These are phyloP conservation scores for Desmophyllum pertusum DNA, from an alignment of 92 coral and sea anemone species.

Conservation along the genomic window DNA sequence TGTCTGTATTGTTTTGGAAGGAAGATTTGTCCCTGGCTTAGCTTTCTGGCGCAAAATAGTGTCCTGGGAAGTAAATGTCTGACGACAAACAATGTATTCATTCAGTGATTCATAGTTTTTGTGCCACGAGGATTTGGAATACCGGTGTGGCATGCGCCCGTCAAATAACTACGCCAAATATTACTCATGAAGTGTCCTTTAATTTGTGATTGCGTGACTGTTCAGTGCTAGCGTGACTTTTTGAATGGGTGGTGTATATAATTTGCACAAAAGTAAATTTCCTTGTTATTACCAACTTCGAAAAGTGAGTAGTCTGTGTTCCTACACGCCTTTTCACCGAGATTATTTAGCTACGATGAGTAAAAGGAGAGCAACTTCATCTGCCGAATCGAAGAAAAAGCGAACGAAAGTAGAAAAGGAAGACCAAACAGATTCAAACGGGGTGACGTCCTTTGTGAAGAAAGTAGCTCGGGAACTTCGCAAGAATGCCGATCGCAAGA, in stretches of 20 bases:
- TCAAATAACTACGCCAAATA: neutral
- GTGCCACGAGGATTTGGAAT: constrained; percentile 29
- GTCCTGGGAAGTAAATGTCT: constrained; percentile 13
- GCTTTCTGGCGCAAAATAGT: constrained; percentile 27
- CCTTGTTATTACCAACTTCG: neutral
- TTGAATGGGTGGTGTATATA: neutral
- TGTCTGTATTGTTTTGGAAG: neutral
- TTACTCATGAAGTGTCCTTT: constrained; percentile 7
- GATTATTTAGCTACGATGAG: constrained; percentile 6
- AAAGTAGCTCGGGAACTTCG: constrained; percentile 58
- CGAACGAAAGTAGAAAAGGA: constrained; percentile 10
- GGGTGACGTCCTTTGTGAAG: constrained; percentile 41
- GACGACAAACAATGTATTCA: constrained; percentile 39
- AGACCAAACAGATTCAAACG: neutral
- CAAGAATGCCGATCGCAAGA: constrained; percentile 63
- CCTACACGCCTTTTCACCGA: neutral
- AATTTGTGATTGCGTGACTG: constrained; percentile 39
- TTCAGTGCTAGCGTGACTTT: constrained; percentile 4
- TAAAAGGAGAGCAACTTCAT: constrained; percentile 28
- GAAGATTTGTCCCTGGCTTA: neutral
- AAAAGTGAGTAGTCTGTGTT: neutral
- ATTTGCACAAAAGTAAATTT: neutral
- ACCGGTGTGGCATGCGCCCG: constrained; percentile 22
- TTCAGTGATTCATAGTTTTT: constrained; percentile 10
- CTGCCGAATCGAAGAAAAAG: constrained; percentile 14